Base-by-base conservation (phyloP, 1,140 invertebrate species). In the Zaprionus capensis region DNA sequence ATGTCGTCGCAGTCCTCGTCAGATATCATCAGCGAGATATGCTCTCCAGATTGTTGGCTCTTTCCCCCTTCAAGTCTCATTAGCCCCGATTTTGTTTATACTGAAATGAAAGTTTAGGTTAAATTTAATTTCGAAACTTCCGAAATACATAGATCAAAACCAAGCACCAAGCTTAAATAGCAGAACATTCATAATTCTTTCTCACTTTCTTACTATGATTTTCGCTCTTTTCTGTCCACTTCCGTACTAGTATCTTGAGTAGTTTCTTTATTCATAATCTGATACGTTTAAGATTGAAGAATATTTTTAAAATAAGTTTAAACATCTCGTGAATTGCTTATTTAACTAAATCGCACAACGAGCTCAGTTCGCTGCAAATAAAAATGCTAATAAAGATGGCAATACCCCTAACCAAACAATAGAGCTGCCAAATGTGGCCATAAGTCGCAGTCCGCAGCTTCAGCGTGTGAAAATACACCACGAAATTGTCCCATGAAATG, bases 381-480 rank as follows among this genome's bases (percentile, higher is more conserved):
- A 24, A 51, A 51, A 51, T 51, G 46, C 20, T 51, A 53, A 68
- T 61, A 17, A 28, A 26, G 34, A 26, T 41, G 31, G 7, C 49
- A 34, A 65, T 56, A 57, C 4, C 3, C 20, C 20, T 51, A 51
- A 61, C 9, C n/a, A 44, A 12, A 75, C 59, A 58, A 58, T 64
- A 17, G 34, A 14, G 11, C 26, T 46, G 46, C 55, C 73, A 61
- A 71, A 72, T 71, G 36, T 65, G 49, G 24, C 38, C n/a, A 31
- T 34, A 57, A 71, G 51, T 28, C 26, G 6, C 46, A 11, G 36
- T 1, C 1, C 63, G 55, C 70, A 20, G 20, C 14, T 44, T 17
- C 11, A 74, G 71, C 76, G 65, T 80, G 78, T 73, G 78, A 77
- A 80, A 73, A 80, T 31, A 38, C 61, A 26, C 20, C n/a, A 51